Percentiles rank a stretch among this genome's conserved stretches.
These are phyloP conservation scores for Aphis craccivora DNA, from an alignment of 1,140 invertebrate genomes.

Conservation along the genomic window DNA sequence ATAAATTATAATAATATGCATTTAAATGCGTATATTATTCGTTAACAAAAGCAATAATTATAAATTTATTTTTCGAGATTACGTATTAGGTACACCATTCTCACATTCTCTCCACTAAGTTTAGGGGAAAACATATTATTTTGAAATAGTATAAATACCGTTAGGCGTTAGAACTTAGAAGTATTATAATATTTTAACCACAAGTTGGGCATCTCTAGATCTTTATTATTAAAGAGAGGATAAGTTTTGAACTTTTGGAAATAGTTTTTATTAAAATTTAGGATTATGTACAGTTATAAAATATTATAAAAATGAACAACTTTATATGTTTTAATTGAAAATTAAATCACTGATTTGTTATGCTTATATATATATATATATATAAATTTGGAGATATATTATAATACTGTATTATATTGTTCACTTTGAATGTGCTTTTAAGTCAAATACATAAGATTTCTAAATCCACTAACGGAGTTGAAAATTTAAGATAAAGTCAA, in stretches of 20 bases:
- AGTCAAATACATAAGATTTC: neutral
- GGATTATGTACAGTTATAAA: neutral
- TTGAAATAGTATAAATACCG: neutral
- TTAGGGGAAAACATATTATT: neutral
- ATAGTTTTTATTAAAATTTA: no score
- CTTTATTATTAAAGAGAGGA: no score
- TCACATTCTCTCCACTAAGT: neutral
- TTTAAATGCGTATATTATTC: neutral
- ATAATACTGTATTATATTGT: no score
- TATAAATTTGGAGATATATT: no score
- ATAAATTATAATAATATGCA: neutral
- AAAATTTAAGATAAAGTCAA: neutral
- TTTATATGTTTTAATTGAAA: neutral
- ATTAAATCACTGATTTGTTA: neutral
- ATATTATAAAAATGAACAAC: neutral
- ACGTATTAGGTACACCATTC: neutral
- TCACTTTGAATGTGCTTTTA: neutral
- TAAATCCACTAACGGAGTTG: neutral
- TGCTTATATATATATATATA: neutral
- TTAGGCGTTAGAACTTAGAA: neutral
- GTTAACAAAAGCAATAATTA: neutral
- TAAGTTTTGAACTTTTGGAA: neutral
- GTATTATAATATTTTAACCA: no score
- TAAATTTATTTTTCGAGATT: neutral
- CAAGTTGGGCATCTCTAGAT: no score